These are phyloP conservation scores for Rotaria magnacalcarata DNA, from an alignment of 2,888 invertebrate genomes.

Conservation along the genomic window DNA sequence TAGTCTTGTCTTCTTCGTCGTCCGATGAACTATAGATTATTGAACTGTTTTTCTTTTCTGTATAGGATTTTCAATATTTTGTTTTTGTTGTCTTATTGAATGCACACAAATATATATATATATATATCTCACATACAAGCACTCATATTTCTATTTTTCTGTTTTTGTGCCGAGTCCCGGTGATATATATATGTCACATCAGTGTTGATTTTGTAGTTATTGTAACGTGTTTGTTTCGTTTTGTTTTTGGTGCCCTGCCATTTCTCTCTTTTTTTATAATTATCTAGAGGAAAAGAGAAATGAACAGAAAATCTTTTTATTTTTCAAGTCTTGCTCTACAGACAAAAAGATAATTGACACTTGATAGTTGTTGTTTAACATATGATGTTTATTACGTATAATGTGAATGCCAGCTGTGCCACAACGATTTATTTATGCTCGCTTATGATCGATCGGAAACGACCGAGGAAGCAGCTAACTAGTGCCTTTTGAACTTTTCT, in stretches of 20 bases:
- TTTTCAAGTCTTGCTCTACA: neutral
- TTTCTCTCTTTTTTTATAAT: too few species aligned
- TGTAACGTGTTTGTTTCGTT: neutral
- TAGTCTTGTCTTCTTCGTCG: neutral
- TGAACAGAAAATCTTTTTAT: too few species aligned
- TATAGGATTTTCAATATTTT: neutral
- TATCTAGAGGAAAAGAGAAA: too few species aligned
- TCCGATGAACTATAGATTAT: neutral
- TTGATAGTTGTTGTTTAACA: conserved; percentile 10
- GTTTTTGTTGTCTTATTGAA: neutral
- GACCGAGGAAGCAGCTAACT: neutral
- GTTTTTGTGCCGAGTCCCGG: neutral
- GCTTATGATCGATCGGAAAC: neutral
- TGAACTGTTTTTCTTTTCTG: too few species aligned
- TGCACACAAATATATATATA: neutral
- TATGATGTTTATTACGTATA: conserved; percentile 10
- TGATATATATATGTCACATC: neutral
- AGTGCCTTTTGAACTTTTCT: conserved; percentile 1
- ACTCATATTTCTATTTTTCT: neutral
- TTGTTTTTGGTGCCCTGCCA: neutral
- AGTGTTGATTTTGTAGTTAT: neutral
- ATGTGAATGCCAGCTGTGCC: neutral
- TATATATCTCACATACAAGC: neutral
- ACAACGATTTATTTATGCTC: neutral
- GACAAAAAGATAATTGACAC: conserved; percentile 16